A percentile compares a stretch with the other conserved stretches of the same genome.
Conservation (phyloP, 2,113 vertebrate genomes). For the Chloebia gouldiae region DNA sequence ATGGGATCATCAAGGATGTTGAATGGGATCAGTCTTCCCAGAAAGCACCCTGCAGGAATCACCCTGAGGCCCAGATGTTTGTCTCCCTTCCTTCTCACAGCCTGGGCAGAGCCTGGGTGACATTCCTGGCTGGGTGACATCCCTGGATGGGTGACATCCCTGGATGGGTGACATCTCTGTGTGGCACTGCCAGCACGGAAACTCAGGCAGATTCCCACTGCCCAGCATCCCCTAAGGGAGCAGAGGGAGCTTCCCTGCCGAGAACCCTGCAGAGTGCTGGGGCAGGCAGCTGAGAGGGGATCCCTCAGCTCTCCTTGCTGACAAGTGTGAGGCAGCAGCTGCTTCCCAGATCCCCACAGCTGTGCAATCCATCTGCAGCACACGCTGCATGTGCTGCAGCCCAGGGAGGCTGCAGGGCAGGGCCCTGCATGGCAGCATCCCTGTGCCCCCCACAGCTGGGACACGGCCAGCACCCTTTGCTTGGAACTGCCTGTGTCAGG, state of each 20-base stretch:
- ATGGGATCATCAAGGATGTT: rapidly evolving
- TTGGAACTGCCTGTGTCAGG: neutral
- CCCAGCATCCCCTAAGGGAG: rapidly evolving
- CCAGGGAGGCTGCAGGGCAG: neutral
- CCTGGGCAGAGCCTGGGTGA: neutral
- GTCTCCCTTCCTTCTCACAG: neutral
- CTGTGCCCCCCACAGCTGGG: neutral
- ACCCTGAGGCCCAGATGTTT: rapidly evolving
- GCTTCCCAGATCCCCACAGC: conserved; percentile 4
- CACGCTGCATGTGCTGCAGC: rapidly evolving
- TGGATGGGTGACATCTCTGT: neutral
- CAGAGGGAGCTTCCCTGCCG: rapidly evolving
- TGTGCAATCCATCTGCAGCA: neutral
- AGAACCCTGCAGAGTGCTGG: neutral
- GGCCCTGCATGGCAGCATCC: neutral
- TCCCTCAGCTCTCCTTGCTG: neutral
- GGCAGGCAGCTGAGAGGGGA: neutral
- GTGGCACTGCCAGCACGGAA: neutral
- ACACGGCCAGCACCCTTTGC: neutral
- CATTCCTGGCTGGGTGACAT: no score
- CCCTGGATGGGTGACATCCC: neutral
- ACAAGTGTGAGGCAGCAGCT: neutral
- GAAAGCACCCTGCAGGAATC: neutral
- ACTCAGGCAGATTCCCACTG: rapidly evolving
- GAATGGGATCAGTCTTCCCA: rapidly evolving